These are phyloP conservation scores for Geotrypetes seraphini DNA, from an alignment of 2,797 vertebrate genomes.

Conservation along the genomic window DNA sequence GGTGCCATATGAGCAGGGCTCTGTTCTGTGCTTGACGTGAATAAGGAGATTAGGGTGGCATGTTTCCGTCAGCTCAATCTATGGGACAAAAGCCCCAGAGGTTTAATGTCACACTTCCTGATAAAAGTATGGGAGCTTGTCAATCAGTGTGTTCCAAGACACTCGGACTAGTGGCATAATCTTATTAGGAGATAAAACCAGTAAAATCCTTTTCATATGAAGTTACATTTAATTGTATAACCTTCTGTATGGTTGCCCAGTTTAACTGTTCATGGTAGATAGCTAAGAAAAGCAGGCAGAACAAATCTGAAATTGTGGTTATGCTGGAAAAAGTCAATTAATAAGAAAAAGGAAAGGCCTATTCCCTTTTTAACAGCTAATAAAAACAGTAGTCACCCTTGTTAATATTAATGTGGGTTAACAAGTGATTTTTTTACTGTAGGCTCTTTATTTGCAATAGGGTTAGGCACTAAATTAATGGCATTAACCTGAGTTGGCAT, in stretches of 20 bases:
- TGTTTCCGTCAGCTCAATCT: constrained; percentile 91
- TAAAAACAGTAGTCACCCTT: too few species aligned
- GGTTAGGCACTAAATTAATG: too few species aligned
- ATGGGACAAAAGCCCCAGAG: constrained; percentile 78
- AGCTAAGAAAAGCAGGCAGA: too few species aligned
- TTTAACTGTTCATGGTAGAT: constrained; percentile 39
- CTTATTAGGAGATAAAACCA: constrained; percentile 88
- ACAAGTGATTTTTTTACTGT: too few species aligned
- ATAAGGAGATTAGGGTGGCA: constrained; percentile 96
- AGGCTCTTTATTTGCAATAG: too few species aligned
- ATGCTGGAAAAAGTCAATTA: too few species aligned
- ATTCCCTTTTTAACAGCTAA: too few species aligned
- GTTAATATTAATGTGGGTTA: too few species aligned
- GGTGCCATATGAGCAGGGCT: constrained; percentile 72
- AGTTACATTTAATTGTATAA: constrained; percentile 70
- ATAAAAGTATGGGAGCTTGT: constrained; percentile 95
- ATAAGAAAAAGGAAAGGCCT: too few species aligned
- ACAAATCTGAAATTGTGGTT: too few species aligned
- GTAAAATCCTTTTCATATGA: constrained; percentile 67
- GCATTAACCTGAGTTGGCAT: too few species aligned
- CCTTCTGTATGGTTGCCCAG: constrained; percentile 34
- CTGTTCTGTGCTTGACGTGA: constrained; percentile 89
- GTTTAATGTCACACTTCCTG: constrained; percentile 91
- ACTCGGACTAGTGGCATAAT: constrained; percentile 84
- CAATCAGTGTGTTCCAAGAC: constrained; percentile 78